Percentiles rank a stretch among this genome's conserved stretches.
Conservation (phyloP, 2,113 vertebrate species). For the Gopherus flavomarginatus region DNA sequence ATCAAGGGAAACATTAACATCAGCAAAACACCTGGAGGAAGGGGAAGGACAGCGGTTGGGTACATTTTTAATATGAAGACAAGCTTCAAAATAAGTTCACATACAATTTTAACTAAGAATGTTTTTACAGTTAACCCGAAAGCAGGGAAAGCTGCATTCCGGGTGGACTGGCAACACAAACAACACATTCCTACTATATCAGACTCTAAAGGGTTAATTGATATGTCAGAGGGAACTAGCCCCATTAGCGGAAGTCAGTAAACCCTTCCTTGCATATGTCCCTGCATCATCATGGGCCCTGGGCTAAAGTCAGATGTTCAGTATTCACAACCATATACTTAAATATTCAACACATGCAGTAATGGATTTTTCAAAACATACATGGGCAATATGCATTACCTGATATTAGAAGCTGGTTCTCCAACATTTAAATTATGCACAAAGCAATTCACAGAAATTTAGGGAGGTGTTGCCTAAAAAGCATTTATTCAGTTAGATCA, state of each 20-base stretch:
- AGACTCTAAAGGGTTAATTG: background rate
- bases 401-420: background rate
- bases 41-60: background rate
- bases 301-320: background rate
- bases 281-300: background rate
- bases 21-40: background rate
- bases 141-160: background rate
- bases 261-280: background rate
- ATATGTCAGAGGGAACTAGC: background rate
- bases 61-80: background rate
- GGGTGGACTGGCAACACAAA: background rate
- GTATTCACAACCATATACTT: background rate
- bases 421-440: background rate
- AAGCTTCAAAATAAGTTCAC: background rate
- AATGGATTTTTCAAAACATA: background rate
- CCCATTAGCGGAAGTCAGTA: background rate
- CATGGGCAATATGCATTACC: background rate
- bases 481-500: background rate
- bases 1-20: conserved; percentile 17
- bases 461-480: background rate
- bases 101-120: background rate
- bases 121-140: background rate
- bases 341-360: background rate
- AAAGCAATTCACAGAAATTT: background rate
- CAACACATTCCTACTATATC: background rate